These are phyloP conservation scores for Mormyrus iriodes DNA, from an alignment of 2,113 vertebrate genomes.

Conservation along the genomic window DNA sequence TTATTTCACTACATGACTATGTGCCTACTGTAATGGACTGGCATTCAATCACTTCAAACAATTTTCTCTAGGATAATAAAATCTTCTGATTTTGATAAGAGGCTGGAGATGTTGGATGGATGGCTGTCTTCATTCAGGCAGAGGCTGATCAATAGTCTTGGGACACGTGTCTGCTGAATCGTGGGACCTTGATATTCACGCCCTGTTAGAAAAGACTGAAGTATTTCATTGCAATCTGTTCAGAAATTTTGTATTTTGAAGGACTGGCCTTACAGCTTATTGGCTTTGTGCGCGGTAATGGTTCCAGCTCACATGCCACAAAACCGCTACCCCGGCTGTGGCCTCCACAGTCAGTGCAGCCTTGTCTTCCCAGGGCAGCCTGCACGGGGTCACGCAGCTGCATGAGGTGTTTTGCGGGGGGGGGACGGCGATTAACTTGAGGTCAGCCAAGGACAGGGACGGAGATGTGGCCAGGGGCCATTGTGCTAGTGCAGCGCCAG, in stretches of 20 bases:
- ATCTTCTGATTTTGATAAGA: neutral
- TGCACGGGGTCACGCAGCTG: slow-evolving; percentile 1
- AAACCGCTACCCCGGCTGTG: neutral
- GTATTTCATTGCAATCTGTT: neutral
- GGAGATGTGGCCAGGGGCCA: neutral
- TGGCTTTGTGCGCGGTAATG: neutral
- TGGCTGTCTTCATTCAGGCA: too few species aligned
- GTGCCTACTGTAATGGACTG: neutral
- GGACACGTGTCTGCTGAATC: neutral
- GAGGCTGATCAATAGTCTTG: neutral
- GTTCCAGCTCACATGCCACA: neutral
- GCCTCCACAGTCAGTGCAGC: neutral
- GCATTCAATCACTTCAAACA: neutral
- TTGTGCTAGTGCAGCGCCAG: neutral
- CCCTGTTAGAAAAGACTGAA: neutral
- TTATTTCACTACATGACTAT: neutral
- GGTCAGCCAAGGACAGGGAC: slow-evolving; percentile 10
- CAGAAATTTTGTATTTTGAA: neutral
- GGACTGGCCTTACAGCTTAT: neutral
- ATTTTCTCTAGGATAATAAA: neutral
- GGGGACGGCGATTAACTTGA: neutral
- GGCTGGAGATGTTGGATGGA: neutral
- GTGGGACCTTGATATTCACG: neutral
- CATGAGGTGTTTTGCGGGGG: neutral
- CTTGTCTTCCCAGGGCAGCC: neutral